Conservation (phyloP, 2,797 vertebrate genomes). For the Pantherophis alleghaniensis region DNA sequence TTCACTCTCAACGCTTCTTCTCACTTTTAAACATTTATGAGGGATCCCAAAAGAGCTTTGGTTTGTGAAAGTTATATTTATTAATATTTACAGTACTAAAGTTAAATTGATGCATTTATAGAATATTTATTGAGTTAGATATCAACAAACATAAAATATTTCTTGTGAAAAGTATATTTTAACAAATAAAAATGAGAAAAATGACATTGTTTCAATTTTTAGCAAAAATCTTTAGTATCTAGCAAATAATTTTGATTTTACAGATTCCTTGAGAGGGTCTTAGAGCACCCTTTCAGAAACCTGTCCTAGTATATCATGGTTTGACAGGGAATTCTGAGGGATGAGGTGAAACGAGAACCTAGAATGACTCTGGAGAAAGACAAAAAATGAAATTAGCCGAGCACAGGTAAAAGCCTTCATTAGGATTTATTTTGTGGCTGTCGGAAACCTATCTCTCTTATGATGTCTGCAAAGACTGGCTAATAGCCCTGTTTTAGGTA, state of each 20-base stretch:
- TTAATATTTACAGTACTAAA: not conserved
- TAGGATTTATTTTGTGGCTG: not conserved
- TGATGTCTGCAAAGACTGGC: not conserved
- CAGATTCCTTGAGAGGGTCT: not conserved
- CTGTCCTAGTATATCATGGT: not conserved
- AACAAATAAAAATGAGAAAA: not conserved
- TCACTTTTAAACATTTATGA: not conserved
- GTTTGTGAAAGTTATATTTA: not conserved
- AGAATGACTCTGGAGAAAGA: not conserved
- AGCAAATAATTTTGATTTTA: not conserved
- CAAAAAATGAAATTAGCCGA: not conserved
- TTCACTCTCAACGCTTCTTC: not conserved
- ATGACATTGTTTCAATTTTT: not conserved
- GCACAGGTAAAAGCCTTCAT: not conserved
- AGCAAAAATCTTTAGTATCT: not conserved
- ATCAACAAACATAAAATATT: not conserved
- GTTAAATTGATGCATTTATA: not conserved
- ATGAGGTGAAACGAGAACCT: not conserved
- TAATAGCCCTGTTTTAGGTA: not conserved
- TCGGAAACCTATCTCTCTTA: not conserved
- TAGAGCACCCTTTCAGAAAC: not conserved
- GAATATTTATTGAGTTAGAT: not conserved
- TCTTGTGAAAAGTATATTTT: not conserved
- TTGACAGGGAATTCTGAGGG: not conserved
- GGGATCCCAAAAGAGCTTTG: not conserved